phyloP scores from a whole-genome alignment of 2,888 invertebrate species.

The Enchytraeus crypticus region DNA sequence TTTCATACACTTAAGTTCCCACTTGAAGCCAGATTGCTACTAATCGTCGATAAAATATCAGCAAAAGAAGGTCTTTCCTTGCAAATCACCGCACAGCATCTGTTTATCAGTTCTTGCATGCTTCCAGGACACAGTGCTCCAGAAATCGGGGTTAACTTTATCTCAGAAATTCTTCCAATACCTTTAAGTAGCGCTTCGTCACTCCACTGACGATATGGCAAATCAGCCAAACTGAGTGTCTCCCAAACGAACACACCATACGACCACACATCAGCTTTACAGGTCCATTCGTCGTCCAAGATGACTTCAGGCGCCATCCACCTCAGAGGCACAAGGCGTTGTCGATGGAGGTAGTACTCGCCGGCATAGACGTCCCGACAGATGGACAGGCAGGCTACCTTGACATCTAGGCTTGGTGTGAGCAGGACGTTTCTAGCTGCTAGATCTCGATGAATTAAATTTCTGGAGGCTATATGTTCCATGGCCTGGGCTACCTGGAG shows the following conservation, averaged over 20 bases:
- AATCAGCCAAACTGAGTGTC: constrained; percentile 68
- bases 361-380: constrained; percentile 76
- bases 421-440: constrained; percentile 85
- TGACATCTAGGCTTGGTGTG: constrained; percentile 68
- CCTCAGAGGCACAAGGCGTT: constrained; percentile 62
- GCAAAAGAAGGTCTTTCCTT: too few relatives aligned
- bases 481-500: constrained; percentile 70
- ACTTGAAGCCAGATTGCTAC: too few relatives aligned
- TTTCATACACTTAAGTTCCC: too few relatives aligned
- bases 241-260: constrained; percentile 85
- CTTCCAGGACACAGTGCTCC: too few relatives aligned
- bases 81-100: too few relatives aligned
- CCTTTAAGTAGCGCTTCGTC: constrained; percentile 60
- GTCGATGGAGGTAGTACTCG: constrained; percentile 67
- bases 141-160: too few relatives aligned
- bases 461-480: constrained; percentile 65
- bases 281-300: constrained; percentile 78
- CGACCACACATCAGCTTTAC: constrained; percentile 85
- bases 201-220: constrained; percentile 66
- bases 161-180: too few relatives aligned
- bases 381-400: constrained; percentile 66
- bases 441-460: constrained; percentile 80
- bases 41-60: too few relatives aligned
- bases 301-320: constrained; percentile 81
- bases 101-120: too few relatives aligned